Base-by-base conservation (phyloP, 2,113 vertebrate species). In the Hiodon alosoides region DNA sequence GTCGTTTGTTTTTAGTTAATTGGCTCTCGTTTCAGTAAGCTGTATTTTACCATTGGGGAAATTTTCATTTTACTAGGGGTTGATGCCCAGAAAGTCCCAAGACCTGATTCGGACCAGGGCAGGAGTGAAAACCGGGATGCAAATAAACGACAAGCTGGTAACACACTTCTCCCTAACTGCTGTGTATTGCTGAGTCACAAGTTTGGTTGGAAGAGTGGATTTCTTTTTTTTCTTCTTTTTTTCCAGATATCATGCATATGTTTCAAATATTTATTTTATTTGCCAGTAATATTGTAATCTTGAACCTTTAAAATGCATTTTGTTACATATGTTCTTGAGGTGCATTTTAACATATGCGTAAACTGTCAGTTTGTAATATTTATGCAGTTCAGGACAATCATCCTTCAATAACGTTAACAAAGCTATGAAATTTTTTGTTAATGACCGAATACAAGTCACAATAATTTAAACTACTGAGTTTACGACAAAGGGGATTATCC, bases 71-170 rank as follows among this genome's bases (percentile, higher is more conserved):
- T 77, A 71, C 75, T 70, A 92, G 97, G 88, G 76, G 78, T 88
- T 85, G 96, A 97, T 83, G 85, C 89, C 79, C 94, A 94, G 74
- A 96, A 92, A 86, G 74, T 88, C 68, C 79, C 87, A 72, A 94
- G 92, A 81, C 89, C 90, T 76, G 94, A 98, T 84, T 85, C 84
- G 79, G 95, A 97, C 7, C 89, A 90, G 11, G 87, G 91, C 79
- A 91, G 92, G 86, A 87, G 89, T 83, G 97, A 98, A 83, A 96
- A 85, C 86, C 81, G 86, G 31, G 92, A 93, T 59, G 78, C 85
- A 2, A 87, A 81, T 80, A 95, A 87, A 86, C 93, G 92, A 77
- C 94, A 93, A 74, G 78, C 92, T 84, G 90, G 96, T 98, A 86
- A 88, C 90, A 88, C 69, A 57, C 70, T 78, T 81, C 79, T 68